Evolutionary conservation across 2,113 vertebrate species (phyloP), one percentile per base, ranked within the genome.

Genomic region (Anseranas semipalmata): DNA sequence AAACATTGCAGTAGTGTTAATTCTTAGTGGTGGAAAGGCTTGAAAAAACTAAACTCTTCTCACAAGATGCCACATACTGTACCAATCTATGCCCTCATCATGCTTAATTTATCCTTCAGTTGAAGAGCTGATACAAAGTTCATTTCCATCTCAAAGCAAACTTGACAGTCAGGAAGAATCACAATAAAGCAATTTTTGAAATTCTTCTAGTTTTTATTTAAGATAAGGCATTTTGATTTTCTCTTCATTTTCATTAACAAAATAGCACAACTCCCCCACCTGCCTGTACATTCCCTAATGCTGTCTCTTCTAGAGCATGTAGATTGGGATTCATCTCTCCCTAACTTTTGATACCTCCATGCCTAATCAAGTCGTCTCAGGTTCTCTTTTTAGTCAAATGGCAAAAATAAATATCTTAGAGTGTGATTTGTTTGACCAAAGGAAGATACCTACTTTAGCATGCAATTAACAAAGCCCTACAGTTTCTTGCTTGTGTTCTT

Each of bases 91-190:
- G 78, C 11, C 19, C 74, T 94, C 87, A 93, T 87, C 81, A 56
- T 75, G 85, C 87, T 96, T 95, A 93, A 95, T 85, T 96, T 97
- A 93, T 90, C 90, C 62, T 90, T 75, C 81, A 39, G 52, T 68
- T 58, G 43, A 89, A 94, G 92, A 75, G 74, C 80, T 95, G 92
- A 93, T 71, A 33, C 53, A 93, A 90, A 97, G 85, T 91, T 97
- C 81, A 87, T 63, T 70, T 87, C 67, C 60, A 65, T 68, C 74
- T 89, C 74, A 85, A 87, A 94, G 68, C 48, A 85, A 85, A 12
- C 60, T 60, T 75, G 58, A 75, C 48, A 78, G 46, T 63, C 43
- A 67, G 37, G 20, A 86, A 87, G 39, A 90, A 68, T 13, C 33
- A 84, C 30, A 78, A 55, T 85, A 46, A 52, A 21, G 20, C 12